Percentiles rank a stretch among this genome's conserved stretches.
These are phyloP conservation scores for Cephus nigrinus DNA, from an alignment of 2,888 invertebrate species.

Conservation along the genomic window DNA sequence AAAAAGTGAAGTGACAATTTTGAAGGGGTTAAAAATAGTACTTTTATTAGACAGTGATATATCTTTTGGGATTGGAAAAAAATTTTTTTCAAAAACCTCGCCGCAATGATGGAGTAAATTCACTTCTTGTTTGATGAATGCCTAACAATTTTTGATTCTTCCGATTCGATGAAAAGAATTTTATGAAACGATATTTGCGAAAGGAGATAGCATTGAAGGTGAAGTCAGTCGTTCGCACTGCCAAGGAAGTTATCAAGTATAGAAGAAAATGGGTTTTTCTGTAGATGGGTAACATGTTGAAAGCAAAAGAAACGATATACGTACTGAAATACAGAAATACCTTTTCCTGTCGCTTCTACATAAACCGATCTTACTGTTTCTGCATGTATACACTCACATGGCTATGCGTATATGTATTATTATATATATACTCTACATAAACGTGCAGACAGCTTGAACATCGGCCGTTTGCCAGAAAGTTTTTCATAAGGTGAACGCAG, in stretches of 20 bases:
- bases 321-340: neutral
- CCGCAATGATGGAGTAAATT: neutral
- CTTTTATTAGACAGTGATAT: neutral
- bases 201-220: neutral
- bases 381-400: neutral
- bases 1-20: neutral
- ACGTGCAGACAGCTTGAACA: neutral
- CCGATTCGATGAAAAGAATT: neutral
- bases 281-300: neutral
- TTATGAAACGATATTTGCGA: neutral
- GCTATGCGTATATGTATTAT: neutral
- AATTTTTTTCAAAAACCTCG: neutral
- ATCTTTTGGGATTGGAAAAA: neutral
- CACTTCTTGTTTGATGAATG: neutral
- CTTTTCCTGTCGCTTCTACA: neutral
- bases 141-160: neutral
- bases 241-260: neutral
- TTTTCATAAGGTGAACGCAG: neutral
- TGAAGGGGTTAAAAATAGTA: neutral
- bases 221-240: neutral
- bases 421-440: neutral
- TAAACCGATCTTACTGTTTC: neutral
- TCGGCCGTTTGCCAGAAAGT: neutral
- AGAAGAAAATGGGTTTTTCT: neutral
- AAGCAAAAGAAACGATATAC: neutral